Evolutionary conservation across 1,140 invertebrate genomes (phyloP).

Genomic region (Drosophila eugracilis): DNA sequence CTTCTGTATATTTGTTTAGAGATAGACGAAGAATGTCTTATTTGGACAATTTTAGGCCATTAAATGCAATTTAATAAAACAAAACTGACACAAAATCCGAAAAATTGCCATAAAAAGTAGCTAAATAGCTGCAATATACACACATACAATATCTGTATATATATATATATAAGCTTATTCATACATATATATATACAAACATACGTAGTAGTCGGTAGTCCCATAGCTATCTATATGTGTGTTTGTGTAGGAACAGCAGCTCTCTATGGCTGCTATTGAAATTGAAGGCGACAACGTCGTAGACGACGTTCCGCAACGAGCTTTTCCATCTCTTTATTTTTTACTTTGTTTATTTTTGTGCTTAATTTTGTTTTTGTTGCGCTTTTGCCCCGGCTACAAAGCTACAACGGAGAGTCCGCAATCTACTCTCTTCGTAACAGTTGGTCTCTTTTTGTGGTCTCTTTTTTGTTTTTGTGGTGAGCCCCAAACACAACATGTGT

Average conservation of each 20-base stretch:
- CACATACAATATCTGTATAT: no score
- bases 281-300: slow-evolving; percentile 74
- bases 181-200: slow-evolving; percentile 5
- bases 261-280: slow-evolving; percentile 68
- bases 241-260: slow-evolving; percentile 56
- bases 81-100: slow-evolving; percentile 21
- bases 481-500: slow-evolving; percentile 73
- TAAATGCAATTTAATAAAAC: slow-evolving; percentile 29
- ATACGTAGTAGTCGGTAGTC: slow-evolving; percentile 8
- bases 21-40: not conserved
- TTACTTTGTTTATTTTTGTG: slow-evolving; percentile 73
- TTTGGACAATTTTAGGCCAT: slow-evolving; percentile 14
- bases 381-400: slow-evolving; percentile 60
- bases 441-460: slow-evolving; percentile 13
- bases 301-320: slow-evolving; percentile 42
- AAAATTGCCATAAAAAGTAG: slow-evolving; percentile 56
- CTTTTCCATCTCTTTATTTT: slow-evolving; percentile 64
- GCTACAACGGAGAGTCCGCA: slow-evolving; percentile 57
- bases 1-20: not conserved
- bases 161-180: slow-evolving; percentile 26
- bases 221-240: slow-evolving; percentile 23
- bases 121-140: slow-evolving; percentile 56
- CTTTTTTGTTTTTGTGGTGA: not conserved
- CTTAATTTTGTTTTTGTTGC: slow-evolving; percentile 68
- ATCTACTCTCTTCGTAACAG: not conserved